Evolutionary conservation across 2,797 vertebrate species (phyloP).

Genomic region (Halcyon smyrnensis): DNA sequence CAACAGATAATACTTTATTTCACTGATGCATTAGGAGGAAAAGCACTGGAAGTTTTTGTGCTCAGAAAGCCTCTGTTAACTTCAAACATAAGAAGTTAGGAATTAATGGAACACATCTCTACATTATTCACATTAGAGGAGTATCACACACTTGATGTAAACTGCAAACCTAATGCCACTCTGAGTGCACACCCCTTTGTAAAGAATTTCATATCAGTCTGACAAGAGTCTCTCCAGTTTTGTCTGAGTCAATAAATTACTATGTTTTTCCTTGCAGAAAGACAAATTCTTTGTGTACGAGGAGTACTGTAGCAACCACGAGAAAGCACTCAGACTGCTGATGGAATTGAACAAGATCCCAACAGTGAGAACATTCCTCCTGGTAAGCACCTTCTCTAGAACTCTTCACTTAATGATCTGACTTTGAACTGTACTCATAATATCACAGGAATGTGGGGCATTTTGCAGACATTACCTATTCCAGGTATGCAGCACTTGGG

Average conservation of each 20-base stretch:
- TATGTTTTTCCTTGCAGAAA: conserved; percentile 83
- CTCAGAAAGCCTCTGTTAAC: not conserved
- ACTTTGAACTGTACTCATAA: not conserved
- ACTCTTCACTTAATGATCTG: conserved; percentile 26
- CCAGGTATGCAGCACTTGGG: not conserved
- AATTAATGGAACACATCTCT: not conserved
- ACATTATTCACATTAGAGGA: not conserved
- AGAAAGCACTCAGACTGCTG: conserved; percentile 94
- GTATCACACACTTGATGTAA: not conserved
- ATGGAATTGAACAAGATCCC: conserved; percentile 98
- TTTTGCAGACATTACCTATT: not conserved
- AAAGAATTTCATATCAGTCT: not conserved
- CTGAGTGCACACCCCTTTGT: not conserved
- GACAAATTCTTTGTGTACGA: conserved; percentile 94
- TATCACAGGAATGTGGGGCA: not conserved
- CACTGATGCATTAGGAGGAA: not conserved
- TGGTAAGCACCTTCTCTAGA: conserved; percentile 85
- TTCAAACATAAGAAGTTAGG: not conserved
- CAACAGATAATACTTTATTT: not conserved
- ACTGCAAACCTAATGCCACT: not conserved
- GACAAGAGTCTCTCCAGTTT: not conserved
- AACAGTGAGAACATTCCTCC: conserved; percentile 90
- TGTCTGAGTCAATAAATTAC: not conserved
- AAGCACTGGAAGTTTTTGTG: not conserved
- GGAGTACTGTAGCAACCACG: conserved; percentile 98